Evolutionary conservation across 2,797 vertebrate species (phyloP).

Genomic region (Xenopus petersii): DNA sequence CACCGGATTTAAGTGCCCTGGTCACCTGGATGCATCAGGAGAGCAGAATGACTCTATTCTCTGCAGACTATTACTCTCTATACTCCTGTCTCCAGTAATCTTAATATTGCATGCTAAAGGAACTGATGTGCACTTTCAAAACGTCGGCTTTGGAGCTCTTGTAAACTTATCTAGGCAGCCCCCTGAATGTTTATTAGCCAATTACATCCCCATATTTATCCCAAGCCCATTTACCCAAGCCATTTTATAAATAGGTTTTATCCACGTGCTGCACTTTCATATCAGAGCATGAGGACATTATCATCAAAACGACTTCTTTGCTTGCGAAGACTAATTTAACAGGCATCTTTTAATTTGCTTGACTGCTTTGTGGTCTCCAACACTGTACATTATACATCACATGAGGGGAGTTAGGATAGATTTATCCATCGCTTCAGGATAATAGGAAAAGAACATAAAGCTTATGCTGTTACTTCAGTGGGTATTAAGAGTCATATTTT

Average conservation of each 20-base stretch:
- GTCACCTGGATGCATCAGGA: no score
- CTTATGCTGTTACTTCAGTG: constrained; percentile 50
- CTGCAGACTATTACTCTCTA: no score
- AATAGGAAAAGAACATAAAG: constrained; percentile 62
- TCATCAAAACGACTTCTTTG: constrained; percentile 11
- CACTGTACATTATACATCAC: constrained; percentile 53
- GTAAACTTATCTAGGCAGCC: constrained; percentile 25
- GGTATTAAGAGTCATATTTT: constrained; percentile 48
- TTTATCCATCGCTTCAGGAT: constrained; percentile 60
- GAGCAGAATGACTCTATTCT: no score
- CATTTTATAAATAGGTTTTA: constrained; percentile 51
- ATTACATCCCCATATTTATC: constrained; percentile 43
- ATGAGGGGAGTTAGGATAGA: constrained; percentile 58
- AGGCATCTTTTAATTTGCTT: constrained; percentile 46
- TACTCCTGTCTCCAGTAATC: not conserved
- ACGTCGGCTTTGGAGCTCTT: constrained; percentile 27
- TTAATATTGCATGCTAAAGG: constrained; percentile 6
- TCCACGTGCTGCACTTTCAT: constrained; percentile 48
- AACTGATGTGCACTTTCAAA: constrained; percentile 13
- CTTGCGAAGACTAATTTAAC: constrained; percentile 43
- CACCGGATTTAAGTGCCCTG: no score
- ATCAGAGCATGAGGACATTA: constrained; percentile 47
- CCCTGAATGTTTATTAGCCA: constrained; percentile 49
- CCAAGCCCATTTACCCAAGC: constrained; percentile 45
- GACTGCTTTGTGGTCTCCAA: constrained; percentile 45